These are phyloP conservation scores for Trichopoda pennipes DNA, from an alignment of 2,888 invertebrate species.

Conservation along the genomic window DNA sequence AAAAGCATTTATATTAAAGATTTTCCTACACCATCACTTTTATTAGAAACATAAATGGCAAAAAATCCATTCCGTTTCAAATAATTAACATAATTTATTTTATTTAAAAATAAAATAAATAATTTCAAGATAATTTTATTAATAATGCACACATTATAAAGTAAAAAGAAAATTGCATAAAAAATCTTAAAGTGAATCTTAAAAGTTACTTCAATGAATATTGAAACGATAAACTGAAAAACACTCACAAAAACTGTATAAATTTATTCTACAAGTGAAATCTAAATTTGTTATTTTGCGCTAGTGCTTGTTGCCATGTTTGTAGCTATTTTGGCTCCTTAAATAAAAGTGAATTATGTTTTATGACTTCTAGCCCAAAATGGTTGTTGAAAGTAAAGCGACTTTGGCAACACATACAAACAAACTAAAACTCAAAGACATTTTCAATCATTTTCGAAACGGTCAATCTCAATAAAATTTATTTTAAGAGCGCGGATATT, in stretches of 20 bases:
- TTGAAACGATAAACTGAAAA: background rate
- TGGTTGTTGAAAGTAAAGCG: conserved; percentile 66
- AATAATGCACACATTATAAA: background rate
- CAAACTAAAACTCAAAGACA: conserved; percentile 3
- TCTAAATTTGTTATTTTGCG: conserved; percentile 53
- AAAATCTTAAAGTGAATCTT: background rate
- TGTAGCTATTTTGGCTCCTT: conserved; percentile 33
- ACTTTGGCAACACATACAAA: conserved; percentile 41
- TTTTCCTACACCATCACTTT: too few relatives aligned
- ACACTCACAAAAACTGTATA: background rate
- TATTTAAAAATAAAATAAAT: too few relatives aligned
- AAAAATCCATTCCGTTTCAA: too few relatives aligned
- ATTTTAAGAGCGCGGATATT: conserved; percentile 60
- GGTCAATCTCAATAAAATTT: conserved; percentile 65
- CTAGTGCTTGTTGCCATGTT: conserved; percentile 37
- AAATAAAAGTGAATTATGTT: conserved; percentile 63
- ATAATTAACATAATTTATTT: too few relatives aligned
- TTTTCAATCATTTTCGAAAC: conserved; percentile 17
- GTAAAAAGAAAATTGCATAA: background rate
- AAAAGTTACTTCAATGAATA: background rate
- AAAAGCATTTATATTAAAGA: too few relatives aligned
- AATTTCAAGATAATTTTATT: background rate
- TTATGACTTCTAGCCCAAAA: conserved; percentile 63
- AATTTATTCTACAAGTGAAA: conserved; percentile 51
- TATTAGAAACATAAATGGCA: too few relatives aligned